These are phyloP conservation scores for Callimorpha dominula DNA, from an alignment of 2,888 invertebrate genomes.

Conservation along the genomic window DNA sequence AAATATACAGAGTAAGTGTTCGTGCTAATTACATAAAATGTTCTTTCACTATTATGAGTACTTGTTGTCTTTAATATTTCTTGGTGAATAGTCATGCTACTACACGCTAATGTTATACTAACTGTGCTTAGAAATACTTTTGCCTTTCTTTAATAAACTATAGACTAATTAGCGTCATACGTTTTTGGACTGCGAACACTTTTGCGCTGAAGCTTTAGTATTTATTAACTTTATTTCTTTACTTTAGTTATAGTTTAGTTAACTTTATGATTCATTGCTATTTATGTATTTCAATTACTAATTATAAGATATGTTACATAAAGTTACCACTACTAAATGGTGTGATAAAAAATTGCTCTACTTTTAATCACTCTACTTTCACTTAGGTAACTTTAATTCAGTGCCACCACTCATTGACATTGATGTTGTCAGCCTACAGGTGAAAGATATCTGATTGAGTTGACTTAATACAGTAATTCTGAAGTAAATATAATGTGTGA, in stretches of 20 bases:
- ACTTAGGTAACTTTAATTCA: conserved; percentile 14
- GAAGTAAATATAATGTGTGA: not conserved
- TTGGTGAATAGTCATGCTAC: not conserved
- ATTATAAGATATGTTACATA: not conserved
- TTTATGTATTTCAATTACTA: not conserved
- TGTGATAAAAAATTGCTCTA: conserved; percentile 21
- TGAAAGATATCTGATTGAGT: conserved; percentile 3
- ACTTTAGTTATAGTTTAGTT: not conserved
- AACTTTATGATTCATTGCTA: not conserved
- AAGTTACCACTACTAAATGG: conserved; percentile 7
- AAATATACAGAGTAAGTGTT: conserved; percentile 39
- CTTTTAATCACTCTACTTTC: conserved; percentile 22
- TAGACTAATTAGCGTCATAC: not conserved
- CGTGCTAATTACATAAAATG: conserved; percentile 45
- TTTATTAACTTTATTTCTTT: not conserved
- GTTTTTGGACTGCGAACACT: not conserved
- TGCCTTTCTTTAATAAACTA: not conserved
- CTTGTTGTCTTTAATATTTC: not conserved
- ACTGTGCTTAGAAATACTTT: not conserved
- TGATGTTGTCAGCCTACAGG: not conserved
- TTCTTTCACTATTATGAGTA: conserved; percentile 7
- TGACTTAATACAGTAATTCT: not conserved
- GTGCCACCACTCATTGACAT: conserved; percentile 1
- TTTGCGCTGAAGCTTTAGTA: not conserved
- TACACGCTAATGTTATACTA: not conserved